Evolutionary conservation across 1,140 invertebrate species (phyloP).

Genomic region (Hycleus phaleratus): DNA sequence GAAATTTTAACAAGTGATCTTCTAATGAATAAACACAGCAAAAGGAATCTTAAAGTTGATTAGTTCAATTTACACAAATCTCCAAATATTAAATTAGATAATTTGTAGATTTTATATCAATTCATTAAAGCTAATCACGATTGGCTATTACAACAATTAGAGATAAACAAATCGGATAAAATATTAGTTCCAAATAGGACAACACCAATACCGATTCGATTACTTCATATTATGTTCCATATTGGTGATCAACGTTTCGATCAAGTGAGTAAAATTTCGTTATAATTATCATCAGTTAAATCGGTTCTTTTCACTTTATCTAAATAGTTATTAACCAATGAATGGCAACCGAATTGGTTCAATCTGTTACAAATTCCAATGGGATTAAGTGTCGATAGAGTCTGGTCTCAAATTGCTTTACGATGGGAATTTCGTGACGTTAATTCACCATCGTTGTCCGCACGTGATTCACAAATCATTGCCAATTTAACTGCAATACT

Average conservation of each 20-base stretch:
- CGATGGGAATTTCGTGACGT: slow-evolving; percentile 44
- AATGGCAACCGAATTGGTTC: slow-evolving; percentile 48
- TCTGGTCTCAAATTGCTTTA: slow-evolving; percentile 45
- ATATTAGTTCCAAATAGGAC: slow-evolving; percentile 41
- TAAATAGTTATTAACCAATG: slow-evolving; percentile 44
- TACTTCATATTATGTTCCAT: slow-evolving; percentile 68
- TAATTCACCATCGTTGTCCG: slow-evolving; percentile 14
- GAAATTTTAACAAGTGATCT: slow-evolving; percentile 50
- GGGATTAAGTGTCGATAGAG: slow-evolving; percentile 46
- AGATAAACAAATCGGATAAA: slow-evolving; percentile 40
- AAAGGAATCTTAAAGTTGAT: slow-evolving; percentile 47
- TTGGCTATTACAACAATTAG: slow-evolving; percentile 54
- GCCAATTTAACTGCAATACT: slow-evolving; percentile 23
- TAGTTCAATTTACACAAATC: slow-evolving; percentile 4
- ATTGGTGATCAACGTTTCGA: slow-evolving; percentile 63
- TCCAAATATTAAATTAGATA: neutral
- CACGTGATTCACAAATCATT: slow-evolving; percentile 22
- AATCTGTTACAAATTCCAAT: slow-evolving; percentile 47
- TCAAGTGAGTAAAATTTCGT: slow-evolving; percentile 45
- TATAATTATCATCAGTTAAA: neutral
- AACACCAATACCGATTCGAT: slow-evolving; percentile 46
- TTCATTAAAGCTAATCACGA: slow-evolving; percentile 60
- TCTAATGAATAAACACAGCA: slow-evolving; percentile 46
- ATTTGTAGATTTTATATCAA: slow-evolving; percentile 54
- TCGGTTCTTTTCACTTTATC: slow-evolving; percentile 7